These are phyloP conservation scores for Nipponia nippon DNA, from an alignment of 2,113 vertebrate species.

Conservation along the genomic window DNA sequence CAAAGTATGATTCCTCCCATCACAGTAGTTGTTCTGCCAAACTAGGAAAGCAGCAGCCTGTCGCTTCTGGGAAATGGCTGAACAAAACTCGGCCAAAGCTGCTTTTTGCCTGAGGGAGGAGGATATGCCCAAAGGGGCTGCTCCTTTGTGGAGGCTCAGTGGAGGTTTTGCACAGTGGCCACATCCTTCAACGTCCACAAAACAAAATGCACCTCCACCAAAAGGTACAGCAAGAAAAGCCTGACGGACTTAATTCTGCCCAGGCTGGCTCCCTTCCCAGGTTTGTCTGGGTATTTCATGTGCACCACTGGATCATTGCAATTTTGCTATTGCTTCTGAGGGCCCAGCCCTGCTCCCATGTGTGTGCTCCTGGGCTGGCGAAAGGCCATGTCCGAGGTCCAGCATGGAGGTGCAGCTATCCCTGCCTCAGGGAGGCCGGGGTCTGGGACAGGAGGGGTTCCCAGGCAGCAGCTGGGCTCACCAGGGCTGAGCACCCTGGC, in stretches of 20 bases:
- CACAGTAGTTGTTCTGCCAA: neutral
- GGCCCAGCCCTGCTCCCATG: neutral
- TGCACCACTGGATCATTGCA: neutral
- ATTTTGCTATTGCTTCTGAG: neutral
- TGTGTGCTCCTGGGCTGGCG: neutral
- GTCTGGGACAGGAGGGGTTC: neutral
- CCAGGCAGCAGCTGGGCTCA: neutral
- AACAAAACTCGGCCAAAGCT: neutral
- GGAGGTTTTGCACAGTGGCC: neutral
- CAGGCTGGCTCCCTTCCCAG: neutral
- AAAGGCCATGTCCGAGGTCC: neutral
- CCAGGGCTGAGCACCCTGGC: neutral
- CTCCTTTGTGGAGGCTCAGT: neutral
- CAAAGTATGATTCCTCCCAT: neutral
- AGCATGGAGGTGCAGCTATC: neutral
- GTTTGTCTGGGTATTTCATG: neutral
- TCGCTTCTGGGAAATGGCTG: neutral
- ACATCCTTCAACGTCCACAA: neutral
- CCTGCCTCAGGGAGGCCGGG: rapidly evolving
- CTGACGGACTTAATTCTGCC: neutral
- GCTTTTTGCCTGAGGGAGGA: neutral
- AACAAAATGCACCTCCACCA: neutral
- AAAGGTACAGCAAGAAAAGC: neutral
- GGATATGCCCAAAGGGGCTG: neutral
- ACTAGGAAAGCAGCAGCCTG: neutral